Evolutionary conservation across 2,888 invertebrate genomes (phyloP).

Genomic region (Drosophila ustulata): DNA sequence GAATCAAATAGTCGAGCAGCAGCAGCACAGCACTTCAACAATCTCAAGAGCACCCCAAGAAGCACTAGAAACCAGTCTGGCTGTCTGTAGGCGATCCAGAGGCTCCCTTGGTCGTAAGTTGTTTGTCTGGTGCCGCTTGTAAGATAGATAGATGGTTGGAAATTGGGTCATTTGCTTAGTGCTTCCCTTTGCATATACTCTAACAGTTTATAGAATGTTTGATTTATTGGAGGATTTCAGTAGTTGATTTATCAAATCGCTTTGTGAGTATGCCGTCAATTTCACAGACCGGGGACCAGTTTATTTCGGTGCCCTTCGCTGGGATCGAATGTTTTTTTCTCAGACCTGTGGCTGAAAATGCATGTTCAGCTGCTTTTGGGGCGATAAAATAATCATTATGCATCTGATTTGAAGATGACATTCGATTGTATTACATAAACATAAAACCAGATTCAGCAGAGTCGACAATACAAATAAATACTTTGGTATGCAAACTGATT

Average conservation of each 20-base stretch:
- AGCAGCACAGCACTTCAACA: conserved; percentile 13
- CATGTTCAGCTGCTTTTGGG: conserved; percentile 39
- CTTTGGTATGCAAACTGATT: not conserved
- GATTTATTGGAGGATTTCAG: conserved; percentile 69
- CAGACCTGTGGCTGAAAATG: conserved; percentile 4
- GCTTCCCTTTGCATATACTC: conserved; percentile 29
- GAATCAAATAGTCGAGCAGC: conserved; percentile 58
- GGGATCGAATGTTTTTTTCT: conserved; percentile 25
- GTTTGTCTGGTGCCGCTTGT: conserved; percentile 42
- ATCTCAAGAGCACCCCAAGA: conserved; percentile 22
- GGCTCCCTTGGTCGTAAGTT: conserved; percentile 35
- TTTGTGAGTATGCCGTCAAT: conserved; percentile 32
- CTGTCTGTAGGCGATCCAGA: conserved; percentile 31
- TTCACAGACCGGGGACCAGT: conserved; percentile 23
- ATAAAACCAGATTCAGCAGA: conserved; percentile 6
- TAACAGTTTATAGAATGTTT: conserved; percentile 36
- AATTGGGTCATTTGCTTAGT: conserved; percentile 68
- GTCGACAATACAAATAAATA: not conserved
- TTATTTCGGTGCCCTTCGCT: conserved; percentile 54
- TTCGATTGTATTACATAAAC: conserved; percentile 21
- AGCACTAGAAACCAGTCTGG: conserved; percentile 33
- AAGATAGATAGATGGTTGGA: conserved; percentile 35
- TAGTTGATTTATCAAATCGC: conserved; percentile 72
- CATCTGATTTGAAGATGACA: conserved; percentile 15
- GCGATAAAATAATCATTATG: conserved; percentile 21